Base-by-base conservation (phyloP, 2,888 invertebrate species). In the Oxystoma pomonae region DNA sequence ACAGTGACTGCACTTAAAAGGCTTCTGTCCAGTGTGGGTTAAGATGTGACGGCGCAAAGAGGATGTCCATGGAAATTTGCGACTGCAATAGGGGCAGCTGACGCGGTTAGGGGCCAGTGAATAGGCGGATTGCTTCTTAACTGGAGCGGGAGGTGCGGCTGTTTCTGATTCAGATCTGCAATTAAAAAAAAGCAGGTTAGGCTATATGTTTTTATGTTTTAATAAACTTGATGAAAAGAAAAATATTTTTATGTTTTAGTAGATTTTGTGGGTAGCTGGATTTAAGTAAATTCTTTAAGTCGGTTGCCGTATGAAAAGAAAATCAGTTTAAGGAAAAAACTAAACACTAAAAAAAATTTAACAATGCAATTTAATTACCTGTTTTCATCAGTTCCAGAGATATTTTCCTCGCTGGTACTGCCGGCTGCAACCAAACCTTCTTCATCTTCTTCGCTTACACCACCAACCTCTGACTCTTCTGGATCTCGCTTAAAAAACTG, bases 21-120 rank as follows among this genome's bases (percentile, higher is more conserved):
- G 98, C 76, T 98, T 98, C 77, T 97, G 96, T 1, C 92, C 96
- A 0, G 97, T 98, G 78, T 98, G 98, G 0, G 98, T 98, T 3
- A 95, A 82, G 50, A 98, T 92, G 78, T 98, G 98, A 9, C 98
- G 87, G n/a, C 96, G 88, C 20, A 98, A 83, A 0, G 96, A 97
- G 21, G 96, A 96, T 0, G 94, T 92, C 98, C 98, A 98, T 0
- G 98, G 97, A 80, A 98, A 98, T 77, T 94, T 94, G 52, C 97
- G 86, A 72, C 91, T 89, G 80, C 98, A 98, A 75, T 93, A 96
- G 0, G 95, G 95, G 73, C 98, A 98, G 57, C 90, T 90, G 0
- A 97, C 94, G 20, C 96, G 87, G 78, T 97, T 96, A 0, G 97
- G 96, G 0, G 96, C 96, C 75, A 95, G 85, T 58, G 96, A 96